Evolutionary conservation across 2,888 invertebrate species (phyloP).

Genomic region (Sepiola atlantica): DNA sequence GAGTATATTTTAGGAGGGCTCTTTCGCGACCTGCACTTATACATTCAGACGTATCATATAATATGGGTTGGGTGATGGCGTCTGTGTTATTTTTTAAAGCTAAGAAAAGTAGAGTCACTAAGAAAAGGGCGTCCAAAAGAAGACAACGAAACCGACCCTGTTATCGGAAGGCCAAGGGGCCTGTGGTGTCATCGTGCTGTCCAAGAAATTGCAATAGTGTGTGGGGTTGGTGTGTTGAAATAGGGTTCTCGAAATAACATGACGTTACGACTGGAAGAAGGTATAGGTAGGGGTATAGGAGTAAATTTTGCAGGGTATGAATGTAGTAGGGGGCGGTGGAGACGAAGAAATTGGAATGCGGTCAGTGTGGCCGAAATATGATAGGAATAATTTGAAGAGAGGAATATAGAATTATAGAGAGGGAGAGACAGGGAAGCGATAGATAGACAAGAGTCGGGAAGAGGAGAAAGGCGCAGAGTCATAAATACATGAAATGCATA

Average conservation of each 20-base stretch:
- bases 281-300: background rate
- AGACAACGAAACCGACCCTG: background rate
- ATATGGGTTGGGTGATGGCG: background rate
- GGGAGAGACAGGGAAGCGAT: background rate
- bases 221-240: background rate
- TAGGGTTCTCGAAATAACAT: background rate
- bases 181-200: background rate
- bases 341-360: background rate
- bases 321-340: background rate
- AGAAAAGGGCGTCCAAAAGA: background rate
- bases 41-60: background rate
- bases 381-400: background rate
- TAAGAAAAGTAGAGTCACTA: background rate
- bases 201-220: background rate
- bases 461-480: background rate
- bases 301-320: background rate
- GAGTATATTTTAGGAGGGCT: background rate
- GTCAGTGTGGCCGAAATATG: constrained; percentile 21
- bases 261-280: background rate
- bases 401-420: background rate
- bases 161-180: background rate
- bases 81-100: background rate
- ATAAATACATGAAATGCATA: background rate
- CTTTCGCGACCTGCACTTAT: background rate
- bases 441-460: background rate